Base-by-base conservation (phyloP, 1,140 invertebrate genomes). In the Zeugodacus cucurbitae region DNA sequence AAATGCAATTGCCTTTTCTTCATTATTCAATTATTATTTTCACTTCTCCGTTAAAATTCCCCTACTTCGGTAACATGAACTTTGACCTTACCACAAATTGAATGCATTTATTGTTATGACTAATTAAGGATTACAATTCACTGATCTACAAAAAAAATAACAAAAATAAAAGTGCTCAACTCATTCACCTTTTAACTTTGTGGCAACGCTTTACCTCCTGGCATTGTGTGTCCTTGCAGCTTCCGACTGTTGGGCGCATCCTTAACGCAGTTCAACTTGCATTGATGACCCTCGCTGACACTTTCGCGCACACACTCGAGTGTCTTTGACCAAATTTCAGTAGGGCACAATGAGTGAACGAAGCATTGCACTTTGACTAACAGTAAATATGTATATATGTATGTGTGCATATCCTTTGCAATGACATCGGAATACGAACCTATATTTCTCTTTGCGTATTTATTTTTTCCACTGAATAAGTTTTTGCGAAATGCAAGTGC, bases 141-240 rank as follows among this genome's bases (percentile, higher is more conserved):
- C 29, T 22, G n/a, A n/a, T n/a, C 67, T 20, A 37, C 67, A 22
- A 37, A 10, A 37, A 37, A 1, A 37, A 29, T 34, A 70, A 34
- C 0, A 37, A 34, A 37, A 20, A 5, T 14, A 41, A 74, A 32
- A 41, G 34, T 32, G 41, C 3, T 74, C 67, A 74, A 37, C 67
- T 41, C 67, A 70, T 70, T 74, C 67, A 74, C 34, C 34, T 41
- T 37, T 14, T 37, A 17, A 70, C 67, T 74, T 74, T 74, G n/a
- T 17, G 32, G 26, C 1, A 67, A 74, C 67, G 41, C 34, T 74
- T 41, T 74, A 41, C 14, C 67, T 62, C n/a, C 14, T 0, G 22
- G 8, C 22, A 62, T 62, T 62, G 58, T n/a, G n/a, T 22, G 74
- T 82, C 74, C 74, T 82, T 82, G 74, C 74, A 82, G 74, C 74